A percentile compares a stretch with the other conserved stretches of the same genome.
Evolutionary conservation across 2,113 vertebrate genomes (phyloP).

Genomic region (Peucedramus taeniatus): DNA sequence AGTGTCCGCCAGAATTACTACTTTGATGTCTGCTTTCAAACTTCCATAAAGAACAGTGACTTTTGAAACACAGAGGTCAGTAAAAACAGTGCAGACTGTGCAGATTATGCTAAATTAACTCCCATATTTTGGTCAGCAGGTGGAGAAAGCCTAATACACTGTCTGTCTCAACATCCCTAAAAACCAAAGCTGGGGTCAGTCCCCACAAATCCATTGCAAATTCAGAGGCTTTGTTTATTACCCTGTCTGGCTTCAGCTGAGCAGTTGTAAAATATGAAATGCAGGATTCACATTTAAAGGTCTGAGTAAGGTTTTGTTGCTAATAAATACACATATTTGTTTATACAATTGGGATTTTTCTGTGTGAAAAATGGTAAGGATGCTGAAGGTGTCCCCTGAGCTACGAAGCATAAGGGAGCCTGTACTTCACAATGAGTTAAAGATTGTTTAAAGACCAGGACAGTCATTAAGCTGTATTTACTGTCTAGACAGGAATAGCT

Average conservation of each 20-base stretch:
- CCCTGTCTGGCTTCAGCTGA: neutral
- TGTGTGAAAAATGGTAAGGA: neutral
- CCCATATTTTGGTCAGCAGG: neutral
- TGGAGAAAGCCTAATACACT: neutral
- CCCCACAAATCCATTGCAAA: neutral
- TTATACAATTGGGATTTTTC: neutral
- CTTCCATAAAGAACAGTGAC: neutral
- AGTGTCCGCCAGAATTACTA: slow-evolving; percentile 36
- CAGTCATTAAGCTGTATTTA: slow-evolving; percentile 64
- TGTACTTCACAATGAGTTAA: slow-evolving; percentile 12
- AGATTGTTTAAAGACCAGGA: slow-evolving; percentile 53
- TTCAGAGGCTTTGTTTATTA: neutral
- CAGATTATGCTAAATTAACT: neutral
- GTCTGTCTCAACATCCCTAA: neutral
- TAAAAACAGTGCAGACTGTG: neutral
- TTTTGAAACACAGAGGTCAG: slow-evolving; percentile 21
- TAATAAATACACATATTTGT: neutral
- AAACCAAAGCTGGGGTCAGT: neutral
- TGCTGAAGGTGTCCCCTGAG: neutral
- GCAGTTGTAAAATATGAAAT: neutral
- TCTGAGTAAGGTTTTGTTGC: neutral
- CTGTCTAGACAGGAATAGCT: slow-evolving; percentile 67
- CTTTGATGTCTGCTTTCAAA: slow-evolving; percentile 50
- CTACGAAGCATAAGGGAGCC: neutral
- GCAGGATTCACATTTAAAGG: neutral